Conservation (phyloP, 2,888 invertebrate species). For the Machimus atricapillus region DNA sequence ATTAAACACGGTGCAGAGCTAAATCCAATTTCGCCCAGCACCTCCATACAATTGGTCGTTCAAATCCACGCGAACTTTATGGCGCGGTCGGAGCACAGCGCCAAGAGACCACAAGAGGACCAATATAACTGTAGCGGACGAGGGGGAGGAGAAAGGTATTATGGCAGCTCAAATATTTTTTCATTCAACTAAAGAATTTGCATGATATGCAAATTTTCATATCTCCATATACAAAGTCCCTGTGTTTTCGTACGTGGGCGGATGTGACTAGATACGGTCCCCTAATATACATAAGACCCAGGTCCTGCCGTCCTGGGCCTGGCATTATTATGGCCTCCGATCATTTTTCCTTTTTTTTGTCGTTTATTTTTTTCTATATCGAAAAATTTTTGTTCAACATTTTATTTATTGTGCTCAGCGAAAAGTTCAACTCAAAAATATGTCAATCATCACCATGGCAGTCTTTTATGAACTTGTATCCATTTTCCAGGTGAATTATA, state of each 20-base stretch:
- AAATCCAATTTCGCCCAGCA: not conserved
- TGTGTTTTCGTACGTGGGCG: not conserved
- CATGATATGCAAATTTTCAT: conserved; percentile 37
- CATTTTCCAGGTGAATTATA: conserved; percentile 36
- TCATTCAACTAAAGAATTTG: conserved; percentile 34
- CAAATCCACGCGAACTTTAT: not conserved
- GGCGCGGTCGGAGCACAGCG: not conserved
- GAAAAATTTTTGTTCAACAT: conserved; percentile 16
- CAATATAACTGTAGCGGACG: not conserved
- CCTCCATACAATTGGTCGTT: not conserved
- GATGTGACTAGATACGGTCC: conserved; percentile 6
- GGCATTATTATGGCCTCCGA: not conserved
- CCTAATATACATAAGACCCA: conserved; percentile 8
- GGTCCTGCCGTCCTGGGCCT: not conserved
- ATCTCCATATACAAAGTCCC: conserved; percentile 7
- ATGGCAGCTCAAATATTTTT: conserved; percentile 28
- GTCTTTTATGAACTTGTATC: conserved; percentile 32
- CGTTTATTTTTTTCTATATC: not conserved
- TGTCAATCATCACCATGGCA: conserved; percentile 25
- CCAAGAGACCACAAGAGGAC: not conserved
- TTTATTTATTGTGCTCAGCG: not conserved
- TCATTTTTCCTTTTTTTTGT: not conserved
- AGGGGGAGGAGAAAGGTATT: not conserved
- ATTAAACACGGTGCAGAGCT: not conserved
- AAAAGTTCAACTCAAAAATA: conserved; percentile 22